These are phyloP conservation scores for Eubasilissa regina DNA, from an alignment of 1,140 invertebrate genomes.

Conservation along the genomic window DNA sequence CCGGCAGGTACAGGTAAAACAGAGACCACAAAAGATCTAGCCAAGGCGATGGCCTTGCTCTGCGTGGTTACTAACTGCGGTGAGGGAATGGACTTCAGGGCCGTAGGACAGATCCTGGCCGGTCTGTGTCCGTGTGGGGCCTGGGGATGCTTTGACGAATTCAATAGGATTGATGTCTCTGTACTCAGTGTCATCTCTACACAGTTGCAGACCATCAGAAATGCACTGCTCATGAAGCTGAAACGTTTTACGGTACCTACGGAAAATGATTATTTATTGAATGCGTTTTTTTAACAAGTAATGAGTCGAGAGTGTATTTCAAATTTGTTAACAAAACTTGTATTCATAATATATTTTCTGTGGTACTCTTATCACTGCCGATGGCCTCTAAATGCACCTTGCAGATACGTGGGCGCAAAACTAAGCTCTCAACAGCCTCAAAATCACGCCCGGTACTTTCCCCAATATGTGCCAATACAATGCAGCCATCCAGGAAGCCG, in stretches of 20 bases:
- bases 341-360: background rate
- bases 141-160: constrained; percentile 94
- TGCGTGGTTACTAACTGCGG: constrained; percentile 95
- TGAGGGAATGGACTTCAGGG: constrained; percentile 91
- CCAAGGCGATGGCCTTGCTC: constrained; percentile 88
- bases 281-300: background rate
- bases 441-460: too few species aligned
- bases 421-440: too few species aligned
- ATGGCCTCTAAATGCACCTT: too few species aligned
- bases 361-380: too few species aligned
- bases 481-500: too few species aligned
- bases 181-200: constrained; percentile 93
- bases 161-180: constrained; percentile 92
- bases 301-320: background rate
- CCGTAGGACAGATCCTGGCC: constrained; percentile 88
- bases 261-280: background rate
- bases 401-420: too few species aligned
- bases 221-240: constrained; percentile 82
- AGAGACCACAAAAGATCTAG: constrained; percentile 92
- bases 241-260: constrained; percentile 81
- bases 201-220: constrained; percentile 90
- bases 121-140: constrained; percentile 88
- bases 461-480: too few species aligned
- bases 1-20: constrained; percentile 92
- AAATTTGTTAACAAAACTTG: background rate